Base-by-base conservation (phyloP, 2,888 invertebrate genomes). In the Neuroscelio doddi region DNA sequence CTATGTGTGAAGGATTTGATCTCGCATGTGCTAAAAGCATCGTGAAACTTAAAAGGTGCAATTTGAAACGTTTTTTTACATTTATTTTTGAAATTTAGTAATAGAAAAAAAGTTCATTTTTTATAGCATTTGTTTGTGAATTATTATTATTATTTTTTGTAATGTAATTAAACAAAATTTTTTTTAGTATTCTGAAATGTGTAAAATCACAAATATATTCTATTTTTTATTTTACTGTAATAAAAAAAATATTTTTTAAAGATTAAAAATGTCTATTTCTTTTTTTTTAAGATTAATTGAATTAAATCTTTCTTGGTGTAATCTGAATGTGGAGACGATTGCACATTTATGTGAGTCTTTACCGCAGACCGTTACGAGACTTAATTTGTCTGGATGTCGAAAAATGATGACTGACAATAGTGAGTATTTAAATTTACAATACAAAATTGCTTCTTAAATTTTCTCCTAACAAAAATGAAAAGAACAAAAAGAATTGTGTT, bases 301-400 rank as follows among this genome's bases (percentile, higher is more conserved):
- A 59, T 82, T 94, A 15, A 96, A 96, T 83, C 85, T 96, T 69
- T 91, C 92, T 0, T 97, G 97, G 96, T 93, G 94, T 47, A 86
- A 87, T 36, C 80, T 96, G 14, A 87, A 86, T 55, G 85, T 86
- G 8, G 86, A 87, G 2, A 87, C 90, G 1, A 86, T 95, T 21
- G 84, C 88, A 3, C 86, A 87, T 41, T 77, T 93, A 1, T 89
- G 90, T 70, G 82, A 86, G 16, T 86, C 88, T 75, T 81, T 93
- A 30, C 91, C 95, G 0, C 77, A 86, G 1, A 87, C 89, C 39
- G 77, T 96, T 57, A 89, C 90, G 73, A 86, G 93, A 55, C 86
- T 97, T 0, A 96, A 96, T 80, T 79, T 96, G 1, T 91, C 93
- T 49, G 97, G 97, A 0, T 94, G 94, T 57, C 87, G 94, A 44